Base-by-base conservation (phyloP, 2,888 invertebrate species). In the Erebia epiphron region DNA sequence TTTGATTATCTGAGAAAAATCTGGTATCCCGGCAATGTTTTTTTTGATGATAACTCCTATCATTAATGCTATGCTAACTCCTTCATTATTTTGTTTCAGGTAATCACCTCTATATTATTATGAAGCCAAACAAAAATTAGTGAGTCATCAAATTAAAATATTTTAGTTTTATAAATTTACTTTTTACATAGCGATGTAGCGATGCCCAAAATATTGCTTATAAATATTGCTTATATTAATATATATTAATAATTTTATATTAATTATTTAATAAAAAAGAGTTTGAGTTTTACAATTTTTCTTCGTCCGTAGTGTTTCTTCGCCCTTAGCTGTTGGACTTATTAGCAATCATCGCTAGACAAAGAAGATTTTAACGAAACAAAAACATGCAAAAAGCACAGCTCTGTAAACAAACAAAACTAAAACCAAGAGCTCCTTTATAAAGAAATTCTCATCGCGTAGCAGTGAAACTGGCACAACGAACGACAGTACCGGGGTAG, bases 381-480 rank as follows among this genome's bases (percentile, higher is more conserved):
- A 46, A 18, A 46, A 18, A 18, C 16, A 16, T 5, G 35, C 7
- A 4, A 46, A 50, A 64, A 54, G 52, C 26, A 3, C 35, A n/a
- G 16, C 16, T 9, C 10, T 16, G 54, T 16, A 54, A 26, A 54
- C 52, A 64, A 64, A 64, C 54, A 35, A 64, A 64, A 54, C 64
- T 16, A 16, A 64, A 64, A 64, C 64, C 64, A 18, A 46, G 26
- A 46, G 21, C 62, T 62, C 49, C 62, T 62, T 49, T 62, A 54
- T 64, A 64, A 64, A 64, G 54, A 41, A n/a, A 64, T 64, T 64
- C 64, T 64, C 52, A 52, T 64, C 64, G 54, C 41, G 64, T 64
- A 52, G 64, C 13, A 64, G 64, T 64, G 54, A 54, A 64, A 64
- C 54, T 64, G 54, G 52, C 35, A 54, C 64, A 64, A 41, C 54